These are phyloP conservation scores for Onchidella celtica DNA, from an alignment of 2,888 invertebrate species.

Conservation along the genomic window DNA sequence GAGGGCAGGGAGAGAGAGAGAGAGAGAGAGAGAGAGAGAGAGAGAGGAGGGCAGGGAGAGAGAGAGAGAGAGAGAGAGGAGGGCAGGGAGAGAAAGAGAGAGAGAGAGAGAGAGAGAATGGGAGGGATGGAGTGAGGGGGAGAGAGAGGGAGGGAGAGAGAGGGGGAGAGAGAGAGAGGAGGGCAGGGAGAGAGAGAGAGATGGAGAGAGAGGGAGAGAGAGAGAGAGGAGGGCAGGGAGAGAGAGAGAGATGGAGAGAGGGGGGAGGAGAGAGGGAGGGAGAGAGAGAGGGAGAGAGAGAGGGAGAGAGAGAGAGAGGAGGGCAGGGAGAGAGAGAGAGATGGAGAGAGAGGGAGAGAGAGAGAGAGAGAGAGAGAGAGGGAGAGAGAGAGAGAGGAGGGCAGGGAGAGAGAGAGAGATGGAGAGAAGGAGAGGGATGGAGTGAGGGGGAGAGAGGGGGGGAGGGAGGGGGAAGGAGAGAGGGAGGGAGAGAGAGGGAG, in stretches of 20 bases:
- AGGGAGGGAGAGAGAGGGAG: background rate
- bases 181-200: background rate
- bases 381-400: background rate
- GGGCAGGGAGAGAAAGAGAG: background rate
- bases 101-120: background rate
- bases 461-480: conserved; percentile 7
- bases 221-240: background rate
- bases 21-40: conserved; percentile 14
- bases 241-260: no score
- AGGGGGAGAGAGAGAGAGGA: background rate
- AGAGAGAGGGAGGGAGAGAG: background rate
- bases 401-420: conserved; percentile 13
- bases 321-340: background rate
- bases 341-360: no score
- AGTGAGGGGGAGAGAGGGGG: conserved; percentile 11
- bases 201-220: no score
- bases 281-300: background rate
- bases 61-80: background rate
- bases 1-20: background rate
- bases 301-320: background rate
- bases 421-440: no score
- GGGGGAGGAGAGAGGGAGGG: background rate
- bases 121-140: background rate
- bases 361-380: background rate
- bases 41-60: background rate